Conservation (phyloP, 2,888 invertebrate genomes). For the Craniophora ligustri region DNA sequence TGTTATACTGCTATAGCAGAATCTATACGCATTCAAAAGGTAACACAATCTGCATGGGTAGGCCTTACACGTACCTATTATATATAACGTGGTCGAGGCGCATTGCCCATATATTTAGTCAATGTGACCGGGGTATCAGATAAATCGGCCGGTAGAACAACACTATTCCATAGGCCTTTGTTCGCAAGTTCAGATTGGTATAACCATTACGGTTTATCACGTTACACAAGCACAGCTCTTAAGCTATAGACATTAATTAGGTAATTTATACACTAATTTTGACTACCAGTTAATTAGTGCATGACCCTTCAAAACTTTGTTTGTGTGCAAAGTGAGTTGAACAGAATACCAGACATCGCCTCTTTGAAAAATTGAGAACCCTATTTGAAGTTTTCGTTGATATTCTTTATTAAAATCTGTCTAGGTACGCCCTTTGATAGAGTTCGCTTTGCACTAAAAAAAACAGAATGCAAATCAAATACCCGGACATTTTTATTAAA, state of each 20-base stretch:
- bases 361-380: neutral
- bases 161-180: slow-evolving; percentile 79
- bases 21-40: neutral
- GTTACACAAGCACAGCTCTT: slow-evolving; percentile 23
- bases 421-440: too few relatives aligned
- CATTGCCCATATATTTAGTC: slow-evolving; percentile 71
- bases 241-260: slow-evolving; percentile 10
- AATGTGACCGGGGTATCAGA: slow-evolving; percentile 74
- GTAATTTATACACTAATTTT: slow-evolving; percentile 1
- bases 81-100: slow-evolving; percentile 44
- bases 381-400: neutral
- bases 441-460: too few relatives aligned
- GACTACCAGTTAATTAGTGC: slow-evolving; percentile 1
- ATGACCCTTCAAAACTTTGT: neutral
- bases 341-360: neutral
- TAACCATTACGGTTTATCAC: slow-evolving; percentile 59
- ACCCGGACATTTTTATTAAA: too few relatives aligned
- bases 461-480: too few relatives aligned
- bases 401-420: too few relatives aligned
- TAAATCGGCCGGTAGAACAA: slow-evolving; percentile 73
- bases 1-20: neutral
- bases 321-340: neutral
- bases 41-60: slow-evolving; percentile 3
- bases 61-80: slow-evolving; percentile 10
- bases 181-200: slow-evolving; percentile 65